A percentile compares a stretch with the other conserved stretches of the same genome.
Evolutionary conservation across 1,140 invertebrate species (phyloP).

Genomic region (Pogonognathellus flavescens): DNA sequence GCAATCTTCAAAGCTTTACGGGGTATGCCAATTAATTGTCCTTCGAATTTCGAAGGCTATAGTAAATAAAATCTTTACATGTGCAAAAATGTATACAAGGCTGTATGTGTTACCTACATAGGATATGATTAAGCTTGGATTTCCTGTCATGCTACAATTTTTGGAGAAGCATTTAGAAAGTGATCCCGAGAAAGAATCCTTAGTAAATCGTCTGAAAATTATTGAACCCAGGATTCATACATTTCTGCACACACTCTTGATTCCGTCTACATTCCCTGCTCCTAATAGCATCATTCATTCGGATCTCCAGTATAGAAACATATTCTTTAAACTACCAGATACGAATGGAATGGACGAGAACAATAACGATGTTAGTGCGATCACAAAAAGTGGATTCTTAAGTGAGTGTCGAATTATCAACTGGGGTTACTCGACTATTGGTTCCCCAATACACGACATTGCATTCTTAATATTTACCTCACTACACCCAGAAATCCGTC

Average conservation of each 20-base stretch:
- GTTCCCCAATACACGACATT: constrained; percentile 30
- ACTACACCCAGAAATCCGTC: not conserved
- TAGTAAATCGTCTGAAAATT: constrained; percentile 3
- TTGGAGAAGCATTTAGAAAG: not conserved
- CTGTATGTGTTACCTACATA: not conserved
- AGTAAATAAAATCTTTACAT: not conserved
- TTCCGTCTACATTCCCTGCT: not conserved
- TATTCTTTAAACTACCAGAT: not conserved
- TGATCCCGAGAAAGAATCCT: not conserved
- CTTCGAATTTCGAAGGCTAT: not conserved
- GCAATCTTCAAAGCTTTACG: not conserved
- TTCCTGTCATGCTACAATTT: not conserved
- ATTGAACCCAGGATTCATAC: constrained; percentile 23
- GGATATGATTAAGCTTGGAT: not conserved
- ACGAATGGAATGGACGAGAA: not conserved
- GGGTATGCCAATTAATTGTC: not conserved
- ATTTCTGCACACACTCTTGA: not conserved
- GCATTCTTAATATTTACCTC: constrained; percentile 39
- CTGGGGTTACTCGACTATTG: constrained; percentile 41
- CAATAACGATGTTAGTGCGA: not conserved
- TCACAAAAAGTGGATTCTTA: not conserved
- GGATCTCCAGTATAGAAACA: constrained; percentile 22
- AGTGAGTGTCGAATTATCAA: constrained; percentile 32
- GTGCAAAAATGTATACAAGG: not conserved
- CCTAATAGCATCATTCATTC: constrained; percentile 6